Conservation (phyloP, 2,797 vertebrate genomes). For the Cryptoprocta ferox region DNA sequence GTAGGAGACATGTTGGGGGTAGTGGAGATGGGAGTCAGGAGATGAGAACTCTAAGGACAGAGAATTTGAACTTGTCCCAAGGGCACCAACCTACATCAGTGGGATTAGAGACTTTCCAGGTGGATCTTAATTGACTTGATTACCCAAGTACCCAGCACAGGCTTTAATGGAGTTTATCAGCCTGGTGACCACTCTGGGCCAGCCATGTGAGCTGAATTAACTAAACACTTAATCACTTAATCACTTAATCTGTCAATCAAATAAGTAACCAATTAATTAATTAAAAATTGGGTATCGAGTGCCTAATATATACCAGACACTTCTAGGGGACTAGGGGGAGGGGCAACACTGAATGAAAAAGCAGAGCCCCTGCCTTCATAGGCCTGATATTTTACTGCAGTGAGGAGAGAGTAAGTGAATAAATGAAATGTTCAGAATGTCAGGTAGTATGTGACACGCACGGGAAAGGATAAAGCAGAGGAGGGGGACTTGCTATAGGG, state of each 20-base stretch:
- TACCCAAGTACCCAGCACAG: background rate
- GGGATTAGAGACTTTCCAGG: background rate
- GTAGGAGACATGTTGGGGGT: background rate
- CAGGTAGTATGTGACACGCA: accelerated
- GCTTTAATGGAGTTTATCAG: background rate
- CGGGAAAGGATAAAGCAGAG: background rate
- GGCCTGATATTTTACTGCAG: accelerated
- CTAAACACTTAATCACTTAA: background rate
- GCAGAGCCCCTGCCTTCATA: background rate
- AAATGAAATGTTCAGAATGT: too few relatives aligned
- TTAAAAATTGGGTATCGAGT: background rate
- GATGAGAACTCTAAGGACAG: background rate
- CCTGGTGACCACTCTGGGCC: background rate
- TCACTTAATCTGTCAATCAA: background rate
- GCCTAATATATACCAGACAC: background rate
- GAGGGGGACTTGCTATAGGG: too few relatives aligned
- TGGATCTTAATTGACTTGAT: background rate
- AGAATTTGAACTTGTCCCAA: background rate
- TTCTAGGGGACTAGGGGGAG: background rate
- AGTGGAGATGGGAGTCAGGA: background rate
- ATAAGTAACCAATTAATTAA: background rate
- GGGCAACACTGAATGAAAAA: background rate
- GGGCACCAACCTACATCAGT: background rate
- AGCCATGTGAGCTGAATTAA: background rate
- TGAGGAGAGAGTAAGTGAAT: background rate